Evolutionary conservation across 2,888 invertebrate species (phyloP).

Genomic region (Andrena trimmerana): DNA sequence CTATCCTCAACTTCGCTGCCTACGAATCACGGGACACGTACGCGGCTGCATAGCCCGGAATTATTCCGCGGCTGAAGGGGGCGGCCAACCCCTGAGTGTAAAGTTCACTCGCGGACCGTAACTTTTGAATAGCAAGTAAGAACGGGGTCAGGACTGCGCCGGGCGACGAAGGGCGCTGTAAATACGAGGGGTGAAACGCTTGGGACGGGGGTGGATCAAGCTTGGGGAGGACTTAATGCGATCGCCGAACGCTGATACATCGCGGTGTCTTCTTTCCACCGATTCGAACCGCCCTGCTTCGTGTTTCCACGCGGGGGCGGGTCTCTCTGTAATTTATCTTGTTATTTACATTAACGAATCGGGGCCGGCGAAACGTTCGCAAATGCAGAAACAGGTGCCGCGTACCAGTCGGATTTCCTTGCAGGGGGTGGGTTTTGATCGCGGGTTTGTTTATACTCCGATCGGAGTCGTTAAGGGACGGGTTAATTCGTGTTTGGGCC

Average conservation of each 20-base stretch:
- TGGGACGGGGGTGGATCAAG: slow-evolving; percentile 9
- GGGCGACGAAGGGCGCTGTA: slow-evolving; percentile 6
- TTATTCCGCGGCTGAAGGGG: slow-evolving; percentile 48
- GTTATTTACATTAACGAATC: slow-evolving; percentile 47
- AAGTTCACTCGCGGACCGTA: slow-evolving; percentile 75
- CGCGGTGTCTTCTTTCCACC: slow-evolving; percentile 13
- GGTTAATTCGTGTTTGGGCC: background rate
- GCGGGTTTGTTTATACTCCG: slow-evolving; percentile 16
- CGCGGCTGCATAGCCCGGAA: slow-evolving; percentile 50
- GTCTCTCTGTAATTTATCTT: slow-evolving; percentile 31
- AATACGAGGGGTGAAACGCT: slow-evolving; percentile 10
- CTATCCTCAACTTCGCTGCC: slow-evolving; percentile 25
- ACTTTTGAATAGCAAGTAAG: slow-evolving; percentile 70
- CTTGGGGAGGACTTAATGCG: slow-evolving; percentile 24
- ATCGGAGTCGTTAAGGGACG: slow-evolving; percentile 16
- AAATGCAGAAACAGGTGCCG: slow-evolving; percentile 4
- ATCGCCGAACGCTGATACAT: slow-evolving; percentile 26
- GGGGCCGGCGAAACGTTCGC: slow-evolving; percentile 37
- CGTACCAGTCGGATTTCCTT: slow-evolving; percentile 2
- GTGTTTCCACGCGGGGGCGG: slow-evolving; percentile 24
- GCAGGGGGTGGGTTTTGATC: background rate
- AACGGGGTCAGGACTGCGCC: slow-evolving; percentile 54
- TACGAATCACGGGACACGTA: slow-evolving; percentile 30
- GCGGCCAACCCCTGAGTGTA: slow-evolving; percentile 62
- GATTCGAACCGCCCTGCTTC: slow-evolving; percentile 10